Evolutionary conservation across 2,797 vertebrate species (phyloP).

Genomic region (Hoplostethus mediterraneus): DNA sequence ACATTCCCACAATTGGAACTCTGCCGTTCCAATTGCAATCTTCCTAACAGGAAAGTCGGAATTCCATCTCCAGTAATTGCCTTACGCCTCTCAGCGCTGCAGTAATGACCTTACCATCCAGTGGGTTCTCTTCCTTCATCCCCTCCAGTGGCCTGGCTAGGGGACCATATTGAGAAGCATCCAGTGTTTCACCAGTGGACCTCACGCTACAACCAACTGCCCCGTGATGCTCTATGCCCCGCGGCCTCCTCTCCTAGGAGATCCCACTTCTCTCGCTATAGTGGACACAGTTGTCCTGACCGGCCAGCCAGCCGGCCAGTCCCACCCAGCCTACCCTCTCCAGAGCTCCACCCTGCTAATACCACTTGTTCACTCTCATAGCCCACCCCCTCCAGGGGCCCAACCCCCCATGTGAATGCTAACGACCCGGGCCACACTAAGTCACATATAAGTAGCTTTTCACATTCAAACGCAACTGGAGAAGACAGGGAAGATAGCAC

Average conservation of each 20-base stretch:
- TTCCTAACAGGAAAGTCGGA: too few relatives aligned
- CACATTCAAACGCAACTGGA: conserved; percentile 81
- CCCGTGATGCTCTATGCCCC: conserved; percentile 2
- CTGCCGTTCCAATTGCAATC: too few relatives aligned
- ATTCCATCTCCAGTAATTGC: not conserved
- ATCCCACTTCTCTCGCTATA: conserved; percentile 25
- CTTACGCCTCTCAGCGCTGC: not conserved
- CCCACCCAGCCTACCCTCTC: conserved; percentile 41
- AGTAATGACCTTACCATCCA: conserved; percentile 77
- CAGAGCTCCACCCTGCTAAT: conserved; percentile 62
- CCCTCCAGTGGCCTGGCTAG: conserved; percentile 69
- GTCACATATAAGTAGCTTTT: conserved; percentile 85
- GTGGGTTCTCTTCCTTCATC: conserved; percentile 82
- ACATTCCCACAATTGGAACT: too few relatives aligned
- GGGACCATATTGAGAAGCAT: conserved; percentile 66
- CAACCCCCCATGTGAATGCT: conserved; percentile 78
- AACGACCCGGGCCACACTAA: conserved; percentile 73
- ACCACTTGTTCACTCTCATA: conserved; percentile 58
- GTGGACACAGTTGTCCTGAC: conserved; percentile 41
- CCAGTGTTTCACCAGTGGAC: conserved; percentile 47
- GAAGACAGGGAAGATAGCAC: conserved; percentile 26
- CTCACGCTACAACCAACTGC: conserved; percentile 2
- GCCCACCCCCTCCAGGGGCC: conserved; percentile 23
- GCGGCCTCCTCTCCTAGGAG: conserved; percentile 24
- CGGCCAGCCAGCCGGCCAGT: conserved; percentile 13